Percentiles rank a stretch among this genome's conserved stretches.
Conservation (phyloP, 30 jellyfish, hydroid and myxozoan species). For the Aurelia sp. region DNA sequence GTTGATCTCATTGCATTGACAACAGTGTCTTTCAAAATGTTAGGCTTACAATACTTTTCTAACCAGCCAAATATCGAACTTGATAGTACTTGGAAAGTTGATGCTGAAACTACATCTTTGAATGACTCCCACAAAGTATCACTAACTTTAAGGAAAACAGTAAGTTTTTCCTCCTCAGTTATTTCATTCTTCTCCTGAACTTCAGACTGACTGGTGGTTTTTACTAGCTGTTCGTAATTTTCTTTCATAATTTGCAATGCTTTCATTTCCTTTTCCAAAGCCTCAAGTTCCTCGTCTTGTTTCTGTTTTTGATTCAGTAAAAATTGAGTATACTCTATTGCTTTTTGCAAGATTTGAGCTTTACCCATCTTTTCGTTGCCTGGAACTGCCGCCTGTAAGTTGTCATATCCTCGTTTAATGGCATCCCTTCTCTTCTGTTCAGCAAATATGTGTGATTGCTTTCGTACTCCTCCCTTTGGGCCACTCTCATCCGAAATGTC, state of each 20-base stretch:
- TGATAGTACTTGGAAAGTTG: conserved; percentile 42
- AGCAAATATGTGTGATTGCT: conserved; percentile 62
- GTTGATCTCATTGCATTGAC: conserved; percentile 61
- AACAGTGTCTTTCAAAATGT: conserved; percentile 44
- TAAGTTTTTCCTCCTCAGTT: conserved; percentile 44
- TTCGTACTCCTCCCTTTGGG: conserved; percentile 18
- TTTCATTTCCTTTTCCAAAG: conserved; percentile 57
- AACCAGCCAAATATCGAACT: conserved; percentile 63
- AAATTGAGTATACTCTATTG: conserved; percentile 24
- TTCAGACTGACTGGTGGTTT: conserved; percentile 42
- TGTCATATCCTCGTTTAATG: conserved; percentile 57
- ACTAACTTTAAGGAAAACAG: conserved; percentile 39
- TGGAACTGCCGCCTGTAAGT: conserved; percentile 76
- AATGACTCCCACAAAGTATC: conserved; percentile 49
- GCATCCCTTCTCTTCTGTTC: conserved; percentile 77
- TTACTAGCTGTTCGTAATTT: conserved; percentile 53
- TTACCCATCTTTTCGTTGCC: conserved; percentile 76
- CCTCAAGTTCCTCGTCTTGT: conserved; percentile 66
- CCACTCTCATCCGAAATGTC: conserved; percentile 39
- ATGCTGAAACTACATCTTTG: conserved; percentile 45
- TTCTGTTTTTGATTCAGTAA: conserved; percentile 25
- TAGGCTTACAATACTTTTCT: conserved; percentile 66
- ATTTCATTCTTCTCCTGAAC: conserved; percentile 46
- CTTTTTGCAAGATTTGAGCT: conserved; percentile 80
- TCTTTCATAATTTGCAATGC: conserved; percentile 64